These are phyloP conservation scores for Podargus strigoides DNA, from an alignment of 2,797 vertebrate genomes.

Conservation along the genomic window DNA sequence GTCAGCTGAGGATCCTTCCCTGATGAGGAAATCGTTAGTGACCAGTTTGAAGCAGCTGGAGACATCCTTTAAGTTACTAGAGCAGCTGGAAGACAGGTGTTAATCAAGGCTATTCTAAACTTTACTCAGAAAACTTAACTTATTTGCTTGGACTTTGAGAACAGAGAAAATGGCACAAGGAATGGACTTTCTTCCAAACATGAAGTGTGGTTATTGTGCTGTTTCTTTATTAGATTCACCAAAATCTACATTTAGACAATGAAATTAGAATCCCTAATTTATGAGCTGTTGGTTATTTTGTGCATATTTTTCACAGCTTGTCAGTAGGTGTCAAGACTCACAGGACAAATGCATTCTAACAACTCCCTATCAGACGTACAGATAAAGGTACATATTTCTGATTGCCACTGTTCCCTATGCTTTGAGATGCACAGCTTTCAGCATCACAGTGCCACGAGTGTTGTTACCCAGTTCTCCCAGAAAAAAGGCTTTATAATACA, in stretches of 20 bases:
- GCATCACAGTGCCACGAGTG: background rate
- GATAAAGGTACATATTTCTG: background rate
- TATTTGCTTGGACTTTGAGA: background rate
- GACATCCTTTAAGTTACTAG: background rate
- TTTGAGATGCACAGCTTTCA: background rate
- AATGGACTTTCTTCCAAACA: background rate
- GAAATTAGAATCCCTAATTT: background rate
- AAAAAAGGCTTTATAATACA: background rate
- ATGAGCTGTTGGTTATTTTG: accelerated
- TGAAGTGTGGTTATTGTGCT: accelerated
- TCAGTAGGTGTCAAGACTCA: background rate
- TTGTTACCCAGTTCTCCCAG: background rate
- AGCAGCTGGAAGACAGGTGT: background rate
- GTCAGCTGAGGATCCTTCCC: background rate
- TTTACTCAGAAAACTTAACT: background rate
- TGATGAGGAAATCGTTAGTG: background rate
- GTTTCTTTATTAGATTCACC: background rate
- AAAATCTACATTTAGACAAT: background rate
- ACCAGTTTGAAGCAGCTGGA: background rate
- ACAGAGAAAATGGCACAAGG: background rate
- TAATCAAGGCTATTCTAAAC: background rate
- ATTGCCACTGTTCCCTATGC: background rate
- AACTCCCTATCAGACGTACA: background rate
- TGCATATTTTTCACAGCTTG: background rate
- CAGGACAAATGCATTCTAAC: background rate